These are phyloP conservation scores for Musca domestica DNA, from an alignment of 1,140 invertebrate species.

Conservation along the genomic window DNA sequence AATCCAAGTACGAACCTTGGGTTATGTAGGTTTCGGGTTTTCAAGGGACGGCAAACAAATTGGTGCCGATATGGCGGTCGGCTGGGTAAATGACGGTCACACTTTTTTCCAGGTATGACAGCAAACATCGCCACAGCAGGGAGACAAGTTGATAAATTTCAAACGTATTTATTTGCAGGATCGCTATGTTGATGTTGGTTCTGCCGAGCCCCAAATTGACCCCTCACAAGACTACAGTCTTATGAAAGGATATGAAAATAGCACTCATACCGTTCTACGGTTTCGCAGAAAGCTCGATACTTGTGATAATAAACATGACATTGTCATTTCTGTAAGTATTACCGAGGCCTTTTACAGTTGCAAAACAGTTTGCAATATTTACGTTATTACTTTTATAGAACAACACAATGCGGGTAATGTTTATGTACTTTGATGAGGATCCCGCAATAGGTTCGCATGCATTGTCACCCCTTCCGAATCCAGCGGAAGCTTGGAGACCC, in stretches of 20 bases:
- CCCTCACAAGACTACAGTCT: slow-evolving; percentile 65
- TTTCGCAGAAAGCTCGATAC: slow-evolving; percentile 65
- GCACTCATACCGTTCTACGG: slow-evolving; percentile 65
- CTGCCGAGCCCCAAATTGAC: slow-evolving; percentile 62
- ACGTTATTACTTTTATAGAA: slow-evolving; percentile 55
- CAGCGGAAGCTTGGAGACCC: slow-evolving; percentile 51
- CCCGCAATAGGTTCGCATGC: slow-evolving; percentile 57
- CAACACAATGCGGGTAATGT: slow-evolving; percentile 65
- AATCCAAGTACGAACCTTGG: slow-evolving; percentile 69
- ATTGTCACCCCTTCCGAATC: slow-evolving; percentile 52
- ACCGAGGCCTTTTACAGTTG: not conserved
- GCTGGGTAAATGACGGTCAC: slow-evolving; percentile 66
- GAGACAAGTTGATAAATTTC: not conserved
- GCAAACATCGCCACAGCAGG: no score
- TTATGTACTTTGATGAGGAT: slow-evolving; percentile 62
- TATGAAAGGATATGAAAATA: slow-evolving; percentile 64
- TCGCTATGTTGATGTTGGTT: slow-evolving; percentile 59
- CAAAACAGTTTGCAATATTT: not conserved
- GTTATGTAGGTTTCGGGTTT: slow-evolving; percentile 75
- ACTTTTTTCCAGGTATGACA: slow-evolving; percentile 62
- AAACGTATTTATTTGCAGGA: slow-evolving; percentile 56
- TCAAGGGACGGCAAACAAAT: slow-evolving; percentile 65
- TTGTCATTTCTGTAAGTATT: slow-evolving; percentile 63
- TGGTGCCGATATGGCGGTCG: slow-evolving; percentile 66
- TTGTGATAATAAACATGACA: slow-evolving; percentile 62